Evolutionary conservation across 1,140 invertebrate genomes (phyloP), one percentile per base, ranked within the genome.

Genomic region (Aphidius ervi): DNA sequence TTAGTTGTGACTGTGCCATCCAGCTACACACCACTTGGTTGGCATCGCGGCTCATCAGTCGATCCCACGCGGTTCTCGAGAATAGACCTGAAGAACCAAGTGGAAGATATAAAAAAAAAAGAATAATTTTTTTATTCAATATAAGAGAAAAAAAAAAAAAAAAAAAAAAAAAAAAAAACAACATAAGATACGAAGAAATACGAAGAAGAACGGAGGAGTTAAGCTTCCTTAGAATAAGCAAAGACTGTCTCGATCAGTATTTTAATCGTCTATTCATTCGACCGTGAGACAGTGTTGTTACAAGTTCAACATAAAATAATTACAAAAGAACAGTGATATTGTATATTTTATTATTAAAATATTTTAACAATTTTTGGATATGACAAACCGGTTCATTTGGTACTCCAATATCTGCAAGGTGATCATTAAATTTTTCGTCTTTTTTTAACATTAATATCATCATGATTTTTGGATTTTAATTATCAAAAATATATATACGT

Each of bases 251-350:
- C 31, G 59, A 23, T 55, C 49, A 46, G 39, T 57, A 48, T 48
- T 55, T 56, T 55, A 49, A 56, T 54, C 54, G 47, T 47, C 61
- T 55, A 65, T 63, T 63, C 58, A 65, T 65, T 65, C 57, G 59
- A 57, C 61, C 64, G 59, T 65, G 59, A 65, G 59, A 61, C 46
- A 63, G 61, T 65, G 61, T 56, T 45, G 55, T 52, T 55, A 56
- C 55, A 49, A 56, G 46, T 55, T 53, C 42, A 59, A 48, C 40
- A n/a, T 46, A 39, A 49, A 45, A 58, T 49, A 49, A 1, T 16
- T 41, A 37, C 16, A 16, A 16, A 16, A 16, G 16, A 16, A 16
- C 9, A 42, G 40, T 42, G 40, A 41, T n/a, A 9, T 41, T 41
- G 39, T 3, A 54, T 10, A 10, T 53, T 16, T 16, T 54, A 10